phyloP scores from a whole-genome alignment of 2,113 vertebrate species.

The Trichomycterus rosablanca region DNA sequence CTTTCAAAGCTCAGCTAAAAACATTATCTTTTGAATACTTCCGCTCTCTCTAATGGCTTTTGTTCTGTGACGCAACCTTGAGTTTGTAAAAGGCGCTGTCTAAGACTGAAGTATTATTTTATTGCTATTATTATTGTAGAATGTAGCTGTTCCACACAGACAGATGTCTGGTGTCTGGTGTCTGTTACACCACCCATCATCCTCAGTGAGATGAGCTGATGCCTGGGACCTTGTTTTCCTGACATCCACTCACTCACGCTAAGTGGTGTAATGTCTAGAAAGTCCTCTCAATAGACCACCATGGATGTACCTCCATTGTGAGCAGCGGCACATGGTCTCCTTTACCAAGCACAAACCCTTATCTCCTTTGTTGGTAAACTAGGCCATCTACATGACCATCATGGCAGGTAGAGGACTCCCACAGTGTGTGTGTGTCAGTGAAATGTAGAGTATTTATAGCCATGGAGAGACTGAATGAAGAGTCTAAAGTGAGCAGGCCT shows the following conservation, averaged over 20 bases:
- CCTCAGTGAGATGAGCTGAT: conserved; percentile 3
- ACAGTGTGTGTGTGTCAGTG: conserved; percentile 23
- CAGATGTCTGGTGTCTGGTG: too few species aligned
- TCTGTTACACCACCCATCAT: not conserved
- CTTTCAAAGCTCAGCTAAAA: too few species aligned
- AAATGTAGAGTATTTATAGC: conserved; percentile 27
- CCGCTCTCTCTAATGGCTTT: too few species aligned
- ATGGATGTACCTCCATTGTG: conserved; percentile 3
- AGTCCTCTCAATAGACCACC: conserved; percentile 11
- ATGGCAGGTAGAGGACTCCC: conserved; percentile 35
- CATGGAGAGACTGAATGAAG: conserved; percentile 23
- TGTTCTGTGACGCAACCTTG: too few species aligned
- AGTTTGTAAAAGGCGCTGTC: too few species aligned
- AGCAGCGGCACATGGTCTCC: conserved; percentile 7
- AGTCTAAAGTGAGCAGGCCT: conserved; percentile 28
- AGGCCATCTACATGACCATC: conserved; percentile 31
- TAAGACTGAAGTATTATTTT: too few species aligned
- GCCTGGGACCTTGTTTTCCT: conserved; percentile 4
- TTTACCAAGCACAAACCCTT: conserved; percentile 12
- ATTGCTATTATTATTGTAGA: too few species aligned
- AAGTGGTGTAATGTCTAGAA: conserved; percentile 15
- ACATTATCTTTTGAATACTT: too few species aligned
- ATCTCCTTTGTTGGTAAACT: conserved; percentile 31
- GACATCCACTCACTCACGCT: not conserved
- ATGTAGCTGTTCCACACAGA: not conserved